Conservation (phyloP, 2,113 vertebrate species). For the Oryzias woworae region DNA sequence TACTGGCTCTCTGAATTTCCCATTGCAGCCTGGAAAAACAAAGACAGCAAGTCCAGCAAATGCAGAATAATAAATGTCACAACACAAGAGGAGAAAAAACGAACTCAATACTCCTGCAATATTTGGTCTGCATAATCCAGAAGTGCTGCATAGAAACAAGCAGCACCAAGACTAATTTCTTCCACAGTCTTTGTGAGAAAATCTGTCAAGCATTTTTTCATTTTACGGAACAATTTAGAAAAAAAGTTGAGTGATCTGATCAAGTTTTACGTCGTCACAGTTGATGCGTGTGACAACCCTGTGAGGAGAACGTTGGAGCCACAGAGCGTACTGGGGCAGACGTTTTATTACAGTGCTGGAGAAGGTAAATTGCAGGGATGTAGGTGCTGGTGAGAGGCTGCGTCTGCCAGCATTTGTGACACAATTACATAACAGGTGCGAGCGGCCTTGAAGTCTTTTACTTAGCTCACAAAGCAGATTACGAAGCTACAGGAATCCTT, state of each 20-base stretch:
- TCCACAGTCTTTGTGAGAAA: slow-evolving; percentile 20
- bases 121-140: slow-evolving; percentile 16
- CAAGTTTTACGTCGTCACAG: slow-evolving; percentile 23
- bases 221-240: slow-evolving; percentile 12
- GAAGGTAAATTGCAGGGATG: not conserved
- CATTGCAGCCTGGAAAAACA: slow-evolving; percentile 81
- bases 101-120: slow-evolving; percentile 33
- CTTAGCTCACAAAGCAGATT: slow-evolving; percentile 26
- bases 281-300: slow-evolving; percentile 46
- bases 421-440: slow-evolving; percentile 35
- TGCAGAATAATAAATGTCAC: not conserved
- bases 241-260: slow-evolving; percentile 34
- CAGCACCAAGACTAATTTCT: slow-evolving; percentile 29
- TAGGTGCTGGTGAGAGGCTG: not conserved
- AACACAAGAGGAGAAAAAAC: slow-evolving; percentile 12
- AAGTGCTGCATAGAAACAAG: slow-evolving; percentile 13
- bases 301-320: slow-evolving; percentile 32
- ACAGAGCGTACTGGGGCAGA: slow-evolving; percentile 28
- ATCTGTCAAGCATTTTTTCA: slow-evolving; percentile 11
- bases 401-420: slow-evolving; percentile 6
- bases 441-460: slow-evolving; percentile 18
- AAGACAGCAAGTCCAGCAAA: slow-evolving; percentile 6
- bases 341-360: slow-evolving; percentile 17
- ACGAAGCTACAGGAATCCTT: slow-evolving; percentile 1
- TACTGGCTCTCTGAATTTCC: slow-evolving; percentile 99